A percentile compares a stretch with the other conserved stretches of the same genome.
These are phyloP conservation scores for Horisme vitalbata DNA, from an alignment of 2,888 invertebrate genomes.

Conservation along the genomic window DNA sequence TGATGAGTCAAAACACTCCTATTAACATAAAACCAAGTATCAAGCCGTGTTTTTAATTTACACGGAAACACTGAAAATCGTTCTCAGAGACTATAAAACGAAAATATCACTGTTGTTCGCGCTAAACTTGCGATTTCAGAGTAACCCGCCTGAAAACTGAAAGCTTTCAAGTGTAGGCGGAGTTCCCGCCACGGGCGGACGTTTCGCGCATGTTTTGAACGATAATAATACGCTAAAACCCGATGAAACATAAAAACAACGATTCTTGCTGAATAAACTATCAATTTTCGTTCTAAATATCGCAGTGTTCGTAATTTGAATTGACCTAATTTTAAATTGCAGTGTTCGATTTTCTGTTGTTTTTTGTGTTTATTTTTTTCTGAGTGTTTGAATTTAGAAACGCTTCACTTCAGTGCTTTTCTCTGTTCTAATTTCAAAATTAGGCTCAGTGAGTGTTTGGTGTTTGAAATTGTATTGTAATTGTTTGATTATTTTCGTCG, in stretches of 20 bases:
- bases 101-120: background rate
- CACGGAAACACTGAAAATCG: background rate
- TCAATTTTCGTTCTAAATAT: constrained; percentile 1
- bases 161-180: constrained; percentile 45
- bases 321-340: background rate
- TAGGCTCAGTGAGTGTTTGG: constrained; percentile 7
- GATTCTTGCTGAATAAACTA: constrained; percentile 5
- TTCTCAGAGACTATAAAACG: constrained; percentile 6
- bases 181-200: constrained; percentile 45
- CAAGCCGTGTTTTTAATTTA: too few species aligned
- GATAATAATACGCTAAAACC: constrained; percentile 25
- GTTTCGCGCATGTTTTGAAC: constrained; percentile 32
- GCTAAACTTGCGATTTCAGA: constrained; percentile 13
- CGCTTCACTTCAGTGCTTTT: constrained; percentile 8
- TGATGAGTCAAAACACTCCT: too few species aligned
- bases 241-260: background rate
- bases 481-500: background rate
- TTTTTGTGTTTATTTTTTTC: background rate
- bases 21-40: too few species aligned
- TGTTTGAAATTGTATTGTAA: constrained; percentile 1
- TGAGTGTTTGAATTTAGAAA: constrained; percentile 13
- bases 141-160: constrained; percentile 42
- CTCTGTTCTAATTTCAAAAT: constrained; percentile 6
- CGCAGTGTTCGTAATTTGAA: constrained; percentile 3
- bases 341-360: background rate